Conservation (phyloP, 2,113 vertebrate genomes). For the Osmerus eperlanus region DNA sequence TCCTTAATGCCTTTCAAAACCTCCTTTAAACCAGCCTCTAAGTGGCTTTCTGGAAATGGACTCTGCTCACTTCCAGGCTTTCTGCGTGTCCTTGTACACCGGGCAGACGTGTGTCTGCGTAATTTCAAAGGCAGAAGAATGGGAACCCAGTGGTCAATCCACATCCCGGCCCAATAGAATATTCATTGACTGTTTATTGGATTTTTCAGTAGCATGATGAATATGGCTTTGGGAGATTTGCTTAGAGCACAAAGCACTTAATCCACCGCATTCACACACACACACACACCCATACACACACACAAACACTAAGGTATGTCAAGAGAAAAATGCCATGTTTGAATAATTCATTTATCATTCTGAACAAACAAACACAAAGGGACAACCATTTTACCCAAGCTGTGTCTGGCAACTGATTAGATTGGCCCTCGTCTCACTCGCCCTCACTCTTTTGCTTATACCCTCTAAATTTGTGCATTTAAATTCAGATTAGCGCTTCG, state of each 20-base stretch:
- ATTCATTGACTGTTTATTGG: neutral
- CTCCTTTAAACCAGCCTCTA: conserved; percentile 32
- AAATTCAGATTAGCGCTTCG: neutral
- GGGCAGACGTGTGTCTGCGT: neutral
- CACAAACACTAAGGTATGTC: neutral
- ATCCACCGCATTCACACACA: too few species aligned
- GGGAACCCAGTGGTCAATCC: neutral
- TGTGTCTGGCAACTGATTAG: neutral
- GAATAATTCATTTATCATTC: conserved; percentile 23
- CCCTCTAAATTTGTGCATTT: neutral
- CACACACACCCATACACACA: too few species aligned
- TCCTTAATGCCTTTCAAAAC: conserved; percentile 21
- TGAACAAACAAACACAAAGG: neutral
- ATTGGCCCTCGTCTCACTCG: neutral
- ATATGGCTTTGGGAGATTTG: neutral
- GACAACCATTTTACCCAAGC: too few species aligned
- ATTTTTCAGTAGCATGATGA: neutral
- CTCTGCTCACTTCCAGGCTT: neutral
- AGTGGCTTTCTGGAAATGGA: conserved; percentile 21
- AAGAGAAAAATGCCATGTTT: conserved; percentile 20
- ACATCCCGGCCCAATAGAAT: neutral
- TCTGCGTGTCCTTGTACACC: neutral
- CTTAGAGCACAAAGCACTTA: conserved; percentile 5
- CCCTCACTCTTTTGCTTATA: neutral
- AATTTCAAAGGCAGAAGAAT: too few species aligned